Base-by-base conservation (phyloP, 1,140 invertebrate genomes). In the Lepidotrigona ventralis region DNA sequence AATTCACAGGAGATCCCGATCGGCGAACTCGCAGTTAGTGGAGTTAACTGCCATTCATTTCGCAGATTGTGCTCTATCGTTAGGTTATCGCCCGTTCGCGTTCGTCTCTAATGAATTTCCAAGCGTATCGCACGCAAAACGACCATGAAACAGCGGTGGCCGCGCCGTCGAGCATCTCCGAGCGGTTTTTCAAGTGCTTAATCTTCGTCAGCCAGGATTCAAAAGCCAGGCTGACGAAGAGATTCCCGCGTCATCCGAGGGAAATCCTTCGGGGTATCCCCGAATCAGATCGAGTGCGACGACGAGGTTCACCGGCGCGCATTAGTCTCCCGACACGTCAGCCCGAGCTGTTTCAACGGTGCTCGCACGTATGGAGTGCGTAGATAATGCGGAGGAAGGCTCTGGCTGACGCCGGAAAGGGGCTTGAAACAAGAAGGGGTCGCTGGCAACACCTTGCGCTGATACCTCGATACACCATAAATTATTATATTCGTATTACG, bases 391-490 rank as follows among this genome's bases (percentile, higher is more conserved):
- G 51, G 82, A 54, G 58, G 33, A 79, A 72, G 51, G 81, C 66
- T 83, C 53, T 33, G 54, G 46, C 39, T 53, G 15, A 33, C 60
- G 15, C 29, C 6, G 39, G 60, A 33, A 51, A 60, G 56, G 76
- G 81, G 66, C 54, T 46, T 39, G 46, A 54, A 26, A 33, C 39
- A 79, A 78, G 86, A 54, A 84, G 77, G 83, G 84, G 72, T 84
- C 82, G 82, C 21, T 79, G 90, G 90, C 69, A 89, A 91, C 90
- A 91, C 88, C 90, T 91, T 91, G 90, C 90, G 80, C 81, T 89
- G 90, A 91, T 91, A 88, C 70, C 89, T 85, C 89, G 89, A 91
- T 91, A 91, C 90, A 88, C 86, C 86, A 88, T 91, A 91, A 91
- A 91, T 91, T 90, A 90, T 91, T 89, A 83, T 89, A 88, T 88